These are phyloP conservation scores for Albula goreensis DNA, from an alignment of 2,113 vertebrate genomes.

Conservation along the genomic window DNA sequence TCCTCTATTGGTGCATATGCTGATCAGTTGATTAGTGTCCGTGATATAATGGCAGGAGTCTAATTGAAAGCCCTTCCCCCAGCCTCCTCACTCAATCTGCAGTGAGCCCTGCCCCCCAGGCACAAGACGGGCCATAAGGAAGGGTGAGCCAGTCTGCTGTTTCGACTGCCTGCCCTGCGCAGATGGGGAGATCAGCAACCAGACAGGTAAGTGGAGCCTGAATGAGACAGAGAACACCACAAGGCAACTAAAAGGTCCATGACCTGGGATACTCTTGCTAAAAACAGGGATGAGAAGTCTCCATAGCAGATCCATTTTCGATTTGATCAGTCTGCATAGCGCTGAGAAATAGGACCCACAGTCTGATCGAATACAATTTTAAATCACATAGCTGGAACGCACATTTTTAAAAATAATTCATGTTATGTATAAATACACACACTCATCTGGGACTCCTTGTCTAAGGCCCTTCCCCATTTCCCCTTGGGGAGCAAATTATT, in stretches of 20 bases:
- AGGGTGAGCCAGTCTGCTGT: slow-evolving; percentile 70
- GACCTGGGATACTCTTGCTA: neutral
- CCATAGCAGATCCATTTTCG: too few species aligned
- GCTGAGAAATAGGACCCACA: too few species aligned
- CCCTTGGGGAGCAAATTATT: too few species aligned
- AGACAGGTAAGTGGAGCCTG: slow-evolving; percentile 52
- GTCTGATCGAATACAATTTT: too few species aligned
- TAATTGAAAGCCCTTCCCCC: neutral
- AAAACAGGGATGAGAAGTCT: neutral
- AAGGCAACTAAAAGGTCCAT: too few species aligned
- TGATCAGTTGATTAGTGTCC: too few species aligned
- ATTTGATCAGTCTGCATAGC: neutral
- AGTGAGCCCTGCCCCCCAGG: slow-evolving; percentile 69
- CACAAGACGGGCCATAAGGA: slow-evolving; percentile 62
- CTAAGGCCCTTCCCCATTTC: too few species aligned
- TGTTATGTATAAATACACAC: neutral
- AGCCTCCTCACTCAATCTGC: slow-evolving; percentile 69
- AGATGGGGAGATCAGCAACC: slow-evolving; percentile 66
- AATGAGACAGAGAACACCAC: neutral
- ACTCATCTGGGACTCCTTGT: too few species aligned
- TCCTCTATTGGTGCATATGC: too few species aligned
- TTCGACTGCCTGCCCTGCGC: slow-evolving; percentile 76
- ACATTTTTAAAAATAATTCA: too few species aligned
- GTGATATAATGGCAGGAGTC: neutral
- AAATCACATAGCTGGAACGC: too few species aligned